Evolutionary conservation across 2,797 vertebrate species (phyloP), one percentile per base, ranked within the genome.

Genomic region (Sparidentex hasta): DNA sequence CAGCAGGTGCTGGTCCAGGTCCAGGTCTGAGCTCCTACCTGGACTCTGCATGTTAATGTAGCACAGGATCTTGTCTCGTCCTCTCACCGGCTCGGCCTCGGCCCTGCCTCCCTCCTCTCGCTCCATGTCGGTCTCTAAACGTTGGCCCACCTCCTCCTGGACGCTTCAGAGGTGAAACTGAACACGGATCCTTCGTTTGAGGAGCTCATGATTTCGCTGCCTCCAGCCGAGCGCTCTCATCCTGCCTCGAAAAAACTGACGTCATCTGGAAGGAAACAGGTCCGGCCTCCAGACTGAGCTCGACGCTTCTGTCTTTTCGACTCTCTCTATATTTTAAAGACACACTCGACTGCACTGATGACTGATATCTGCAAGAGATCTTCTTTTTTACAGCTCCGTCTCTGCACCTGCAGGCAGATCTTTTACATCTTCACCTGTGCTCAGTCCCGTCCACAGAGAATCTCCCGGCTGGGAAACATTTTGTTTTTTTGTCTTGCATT

Each of bases 31-130:
- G 58, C 51, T 84, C 94, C 92, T 90, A 97, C 97, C 96, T 97
- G 97, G 95, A 95, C 97, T 83, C 96, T 97, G 87, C 97, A 96
- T 81, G 95, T 95, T 88, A 50, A 91, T 97, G 96, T 93, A 97
- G 95, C 90, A 87, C 59, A 93, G 83, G 57, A 86, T 88, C 70
- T 88, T 83, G 46, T 94, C 87, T 67, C 87, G 75, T 13, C 86
- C 85, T 38, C 74, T 69, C 33, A 2, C 9, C 7, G 70, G 41
- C 81, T 80, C 83, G 64, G 82, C 71, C 71, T 67, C 69, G 12
- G 74, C 70, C 74, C 78, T 0, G 51, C 61, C 74, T 52, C 86
- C 84, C 46, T 87, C 82, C 44, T 76, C 79, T 54, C 59, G 54
- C 43, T 88, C 88, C 65, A 86, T 84, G 82, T 20, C 72, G 1